phyloP scores from a whole-genome alignment of 1,140 invertebrate genomes.

The Aleiodes sp. region DNA sequence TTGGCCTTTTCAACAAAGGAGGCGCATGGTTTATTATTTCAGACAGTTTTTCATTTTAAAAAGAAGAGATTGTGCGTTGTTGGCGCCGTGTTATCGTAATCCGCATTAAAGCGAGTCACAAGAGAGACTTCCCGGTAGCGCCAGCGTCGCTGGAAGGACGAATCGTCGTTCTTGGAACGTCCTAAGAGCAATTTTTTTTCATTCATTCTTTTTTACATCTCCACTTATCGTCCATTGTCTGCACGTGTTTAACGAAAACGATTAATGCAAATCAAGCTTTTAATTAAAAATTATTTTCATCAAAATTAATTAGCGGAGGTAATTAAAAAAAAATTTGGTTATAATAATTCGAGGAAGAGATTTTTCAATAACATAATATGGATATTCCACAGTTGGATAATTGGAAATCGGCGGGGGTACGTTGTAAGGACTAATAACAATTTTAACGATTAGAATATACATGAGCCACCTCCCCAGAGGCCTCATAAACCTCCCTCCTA shows the following conservation, averaged over 20 bases:
- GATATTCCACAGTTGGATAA: not conserved
- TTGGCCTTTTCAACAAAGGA: not conserved
- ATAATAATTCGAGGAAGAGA: too few relatives aligned
- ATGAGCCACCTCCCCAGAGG: not conserved
- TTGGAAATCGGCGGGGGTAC: not conserved
- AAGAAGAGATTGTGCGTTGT: not conserved
- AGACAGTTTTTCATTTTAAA: not conserved
- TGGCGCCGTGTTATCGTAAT: conserved; percentile 28
- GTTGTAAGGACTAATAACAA: not conserved
- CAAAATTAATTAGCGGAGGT: too few relatives aligned
- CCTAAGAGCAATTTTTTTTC: not conserved
- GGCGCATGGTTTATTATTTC: not conserved
- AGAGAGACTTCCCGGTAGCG: conserved; percentile 20
- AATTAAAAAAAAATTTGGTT: too few relatives aligned
- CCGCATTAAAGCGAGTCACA: not conserved
- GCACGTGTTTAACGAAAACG: not conserved
- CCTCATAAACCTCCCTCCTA: not conserved
- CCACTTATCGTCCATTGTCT: not conserved
- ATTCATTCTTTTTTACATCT: not conserved
- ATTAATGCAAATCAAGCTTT: too few relatives aligned
- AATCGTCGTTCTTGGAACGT: conserved; percentile 14
- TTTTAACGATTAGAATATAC: conserved; percentile 16
- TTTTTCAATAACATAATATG: too few relatives aligned
- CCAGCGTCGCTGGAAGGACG: conserved; percentile 3
- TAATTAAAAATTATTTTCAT: too few relatives aligned